phyloP scores from a whole-genome alignment of 2,797 vertebrate genomes.

The Adrianichthys oophorus region DNA sequence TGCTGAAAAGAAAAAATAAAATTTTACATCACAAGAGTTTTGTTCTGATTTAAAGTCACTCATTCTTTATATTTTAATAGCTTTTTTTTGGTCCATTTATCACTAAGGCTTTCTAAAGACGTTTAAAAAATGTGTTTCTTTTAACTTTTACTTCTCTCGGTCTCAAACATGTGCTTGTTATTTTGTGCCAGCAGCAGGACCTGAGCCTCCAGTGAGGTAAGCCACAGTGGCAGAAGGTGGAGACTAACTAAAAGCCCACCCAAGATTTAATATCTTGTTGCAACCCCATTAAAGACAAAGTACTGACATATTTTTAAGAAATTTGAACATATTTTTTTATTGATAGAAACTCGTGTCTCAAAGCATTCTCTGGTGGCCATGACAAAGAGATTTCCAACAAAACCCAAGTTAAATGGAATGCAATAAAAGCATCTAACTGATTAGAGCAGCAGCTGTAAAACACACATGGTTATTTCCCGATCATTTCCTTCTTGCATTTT shows the following conservation, averaged over 20 bases:
- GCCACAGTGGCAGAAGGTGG: constrained; percentile 74
- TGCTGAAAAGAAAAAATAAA: too few relatives aligned
- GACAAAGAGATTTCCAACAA: constrained; percentile 32
- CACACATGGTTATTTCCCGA: constrained; percentile 46
- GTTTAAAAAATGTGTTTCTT: constrained; percentile 16
- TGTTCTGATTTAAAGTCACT: background rate
- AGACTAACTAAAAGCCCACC: constrained; percentile 71
- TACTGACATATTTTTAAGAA: constrained; percentile 30
- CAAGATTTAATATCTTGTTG: constrained; percentile 60
- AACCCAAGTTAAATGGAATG: constrained; percentile 35
- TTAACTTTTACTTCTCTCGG: constrained; percentile 49
- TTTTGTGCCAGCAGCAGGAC: constrained; percentile 66
- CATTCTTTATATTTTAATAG: too few relatives aligned
- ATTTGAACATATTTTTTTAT: constrained; percentile 24
- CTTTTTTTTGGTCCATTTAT: background rate
- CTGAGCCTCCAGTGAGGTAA: constrained; percentile 69
- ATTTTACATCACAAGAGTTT: background rate
- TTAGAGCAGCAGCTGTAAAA: constrained; percentile 59
- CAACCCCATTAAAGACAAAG: constrained; percentile 45
- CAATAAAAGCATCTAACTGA: constrained; percentile 36
- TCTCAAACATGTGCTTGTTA: constrained; percentile 71
- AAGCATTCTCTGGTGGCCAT: constrained; percentile 6
- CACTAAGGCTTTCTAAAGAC: constrained; percentile 13
- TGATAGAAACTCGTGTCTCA: constrained; percentile 29
- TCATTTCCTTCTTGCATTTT: constrained; percentile 57